Evolutionary conservation across 2,888 invertebrate species (phyloP), one percentile per base, ranked within the genome.

Genomic region (Calameuta filiformis): DNA sequence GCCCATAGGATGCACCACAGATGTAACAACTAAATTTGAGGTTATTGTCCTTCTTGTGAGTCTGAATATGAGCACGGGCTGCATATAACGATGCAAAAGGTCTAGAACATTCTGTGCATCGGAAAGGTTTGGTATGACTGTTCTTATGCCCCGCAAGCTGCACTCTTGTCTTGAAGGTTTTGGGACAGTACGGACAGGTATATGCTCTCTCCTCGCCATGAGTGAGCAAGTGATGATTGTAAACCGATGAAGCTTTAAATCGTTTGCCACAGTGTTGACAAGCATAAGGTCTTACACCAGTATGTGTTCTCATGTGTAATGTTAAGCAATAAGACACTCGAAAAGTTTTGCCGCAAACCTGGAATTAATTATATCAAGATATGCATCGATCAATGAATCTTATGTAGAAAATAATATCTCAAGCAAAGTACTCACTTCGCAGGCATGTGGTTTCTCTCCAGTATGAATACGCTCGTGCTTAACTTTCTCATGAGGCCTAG

Each of bases 391-490:
- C 12, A 75, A 69, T 35, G 15, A 12, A 75, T 33, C 23, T 35
- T 74, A 75, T 34, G 35, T 68, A 68, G n/a, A 40, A 74, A 37
- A 33, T 40, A 15, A 35, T 75, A 11, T 40, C 40, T 40, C 56
- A 73, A 76, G 4, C 35, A 68, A 37, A 30, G 35, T 74, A 77
- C 76, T 12, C 83, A 90, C 91, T 89, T 95, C 95, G 85, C 96
- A 96, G 77, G 94, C 93, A 86, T 96, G 95, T 0, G 96, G 96
- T 85, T 96, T 96, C 87, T 96, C 96, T 88, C 95, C 95, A 0
- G 96, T 96, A 85, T 96, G 96, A 86, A 96, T 95, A n/a, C 96
- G 93, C 90, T 96, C 96, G 85, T 96, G 96, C 90, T 96, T 96
- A 1, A 96, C 96, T 90, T 96, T 96, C 85, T 96, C 96, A 85